A percentile compares a stretch with the other conserved stretches of the same genome.
Evolutionary conservation across 2,113 vertebrate species (phyloP).

Genomic region (Panurus biarmicus): DNA sequence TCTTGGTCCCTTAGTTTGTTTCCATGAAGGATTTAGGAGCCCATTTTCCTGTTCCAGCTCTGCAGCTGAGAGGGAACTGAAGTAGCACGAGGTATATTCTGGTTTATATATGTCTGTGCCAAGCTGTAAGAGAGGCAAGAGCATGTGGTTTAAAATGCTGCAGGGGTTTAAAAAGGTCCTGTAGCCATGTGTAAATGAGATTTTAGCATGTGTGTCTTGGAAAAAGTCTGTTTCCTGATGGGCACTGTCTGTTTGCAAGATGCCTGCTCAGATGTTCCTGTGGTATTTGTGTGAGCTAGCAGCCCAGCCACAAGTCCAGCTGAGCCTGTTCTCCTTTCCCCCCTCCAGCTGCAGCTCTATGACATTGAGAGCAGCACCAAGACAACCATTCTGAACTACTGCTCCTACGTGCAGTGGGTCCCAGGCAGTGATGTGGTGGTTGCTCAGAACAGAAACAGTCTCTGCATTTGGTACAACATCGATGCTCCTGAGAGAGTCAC

Average conservation of each 20-base stretch:
- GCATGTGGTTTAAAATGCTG: not conserved
- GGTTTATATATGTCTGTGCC: not conserved
- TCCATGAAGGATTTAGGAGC: not conserved
- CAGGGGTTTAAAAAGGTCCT: not conserved
- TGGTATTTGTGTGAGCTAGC: not conserved
- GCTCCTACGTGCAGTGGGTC: constrained; percentile 95
- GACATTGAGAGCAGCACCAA: constrained; percentile 78
- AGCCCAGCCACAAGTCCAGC: not conserved
- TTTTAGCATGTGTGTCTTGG: not conserved
- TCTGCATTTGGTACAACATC: constrained; percentile 95
- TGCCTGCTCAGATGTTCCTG: not conserved
- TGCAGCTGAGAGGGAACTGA: not conserved
- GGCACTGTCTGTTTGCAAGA: not conserved
- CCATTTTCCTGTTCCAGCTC: not conserved
- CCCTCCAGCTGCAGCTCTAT: constrained; percentile 84
- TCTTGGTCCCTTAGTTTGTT: not conserved
- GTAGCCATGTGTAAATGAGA: not conserved
- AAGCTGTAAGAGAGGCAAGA: not conserved
- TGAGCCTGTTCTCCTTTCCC: not conserved
- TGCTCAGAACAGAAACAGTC: constrained; percentile 85
- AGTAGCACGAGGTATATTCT: not conserved
- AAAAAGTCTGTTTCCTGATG: not conserved
- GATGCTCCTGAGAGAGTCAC: constrained; percentile 90
- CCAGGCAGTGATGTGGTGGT: constrained; percentile 93
- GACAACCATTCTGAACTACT: constrained; percentile 85